These are phyloP conservation scores for Scolopax mira DNA, from an alignment of 2,113 vertebrate genomes.

Conservation along the genomic window DNA sequence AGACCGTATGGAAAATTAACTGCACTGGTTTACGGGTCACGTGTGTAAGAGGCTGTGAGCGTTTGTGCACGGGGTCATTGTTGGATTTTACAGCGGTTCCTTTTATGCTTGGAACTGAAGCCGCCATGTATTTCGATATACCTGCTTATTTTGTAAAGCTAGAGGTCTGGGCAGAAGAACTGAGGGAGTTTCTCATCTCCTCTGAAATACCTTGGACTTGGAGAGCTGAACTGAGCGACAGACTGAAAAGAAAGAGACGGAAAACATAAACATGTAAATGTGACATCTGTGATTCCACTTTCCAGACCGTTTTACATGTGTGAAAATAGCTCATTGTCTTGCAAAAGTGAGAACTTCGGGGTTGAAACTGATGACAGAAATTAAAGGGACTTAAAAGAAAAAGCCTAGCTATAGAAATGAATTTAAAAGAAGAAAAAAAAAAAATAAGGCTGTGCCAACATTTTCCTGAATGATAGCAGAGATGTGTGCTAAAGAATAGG, in stretches of 20 bases:
- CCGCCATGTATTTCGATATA: neutral
- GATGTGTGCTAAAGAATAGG: constrained; percentile 63
- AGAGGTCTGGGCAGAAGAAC: neutral
- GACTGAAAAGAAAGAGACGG: neutral
- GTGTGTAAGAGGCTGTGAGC: neutral
- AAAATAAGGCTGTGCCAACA: constrained; percentile 24
- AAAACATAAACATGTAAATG: constrained; percentile 57
- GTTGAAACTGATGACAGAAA: constrained; percentile 34
- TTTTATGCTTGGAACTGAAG: constrained; percentile 34
- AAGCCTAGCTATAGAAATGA: constrained; percentile 4
- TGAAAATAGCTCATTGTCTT: constrained; percentile 51
- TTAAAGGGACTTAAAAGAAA: constrained; percentile 33
- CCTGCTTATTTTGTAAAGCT: constrained; percentile 28
- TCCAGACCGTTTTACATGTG: neutral
- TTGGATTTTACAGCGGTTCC: neutral
- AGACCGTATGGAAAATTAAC: constrained; percentile 22
- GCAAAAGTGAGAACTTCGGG: neutral
- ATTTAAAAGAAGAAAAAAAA: neutral
- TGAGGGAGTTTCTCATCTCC: neutral
- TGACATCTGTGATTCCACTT: constrained; percentile 15
- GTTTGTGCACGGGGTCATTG: neutral
- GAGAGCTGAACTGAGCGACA: neutral
- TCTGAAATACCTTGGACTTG: constrained; percentile 1
- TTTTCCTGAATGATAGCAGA: constrained; percentile 61
- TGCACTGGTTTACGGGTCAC: neutral